These are phyloP conservation scores for Drosophila multiciliata DNA, from an alignment of 2,888 invertebrate genomes.

Conservation along the genomic window DNA sequence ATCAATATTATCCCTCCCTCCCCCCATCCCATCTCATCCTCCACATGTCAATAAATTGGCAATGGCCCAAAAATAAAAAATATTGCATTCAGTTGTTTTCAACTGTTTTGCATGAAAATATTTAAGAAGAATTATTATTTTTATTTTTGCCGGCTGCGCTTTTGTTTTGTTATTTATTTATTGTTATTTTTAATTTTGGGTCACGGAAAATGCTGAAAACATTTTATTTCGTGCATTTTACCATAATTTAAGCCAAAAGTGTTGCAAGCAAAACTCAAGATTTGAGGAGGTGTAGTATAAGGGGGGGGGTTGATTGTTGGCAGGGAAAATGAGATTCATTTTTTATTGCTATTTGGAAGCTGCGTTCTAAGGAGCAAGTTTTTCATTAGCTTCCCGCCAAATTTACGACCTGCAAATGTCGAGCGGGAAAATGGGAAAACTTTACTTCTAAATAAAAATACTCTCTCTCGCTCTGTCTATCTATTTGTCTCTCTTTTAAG, in stretches of 20 bases:
- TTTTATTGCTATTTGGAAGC: slow-evolving; percentile 41
- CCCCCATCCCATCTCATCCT: neutral
- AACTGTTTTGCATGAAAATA: slow-evolving; percentile 18
- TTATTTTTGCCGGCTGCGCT: slow-evolving; percentile 12
- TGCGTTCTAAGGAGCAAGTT: slow-evolving; percentile 31
- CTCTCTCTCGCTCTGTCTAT: neutral
- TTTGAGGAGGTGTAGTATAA: neutral
- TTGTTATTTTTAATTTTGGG: slow-evolving; percentile 26
- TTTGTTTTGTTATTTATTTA: slow-evolving; percentile 14
- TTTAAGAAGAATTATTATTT: slow-evolving; percentile 26
- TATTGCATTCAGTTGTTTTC: slow-evolving; percentile 28
- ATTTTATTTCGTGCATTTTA: slow-evolving; percentile 15
- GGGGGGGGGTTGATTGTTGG: neutral
- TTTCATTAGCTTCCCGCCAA: slow-evolving; percentile 3
- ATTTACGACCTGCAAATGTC: slow-evolving; percentile 39
- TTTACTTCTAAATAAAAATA: slow-evolving; percentile 49
- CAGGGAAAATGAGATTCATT: slow-evolving; percentile 36
- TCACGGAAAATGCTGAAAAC: slow-evolving; percentile 30
- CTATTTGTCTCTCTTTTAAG: slow-evolving; percentile 2
- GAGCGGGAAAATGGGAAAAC: slow-evolving; percentile 26
- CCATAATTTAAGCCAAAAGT: neutral
- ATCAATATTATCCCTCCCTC: neutral
- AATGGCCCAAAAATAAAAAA: slow-evolving; percentile 22
- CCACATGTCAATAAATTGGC: slow-evolving; percentile 26
- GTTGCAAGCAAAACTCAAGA: slow-evolving; percentile 23